A percentile compares a stretch with the other conserved stretches of the same genome.
These are phyloP conservation scores for Hafferia zeledoni DNA, from an alignment of 2,797 vertebrate species.

Conservation along the genomic window DNA sequence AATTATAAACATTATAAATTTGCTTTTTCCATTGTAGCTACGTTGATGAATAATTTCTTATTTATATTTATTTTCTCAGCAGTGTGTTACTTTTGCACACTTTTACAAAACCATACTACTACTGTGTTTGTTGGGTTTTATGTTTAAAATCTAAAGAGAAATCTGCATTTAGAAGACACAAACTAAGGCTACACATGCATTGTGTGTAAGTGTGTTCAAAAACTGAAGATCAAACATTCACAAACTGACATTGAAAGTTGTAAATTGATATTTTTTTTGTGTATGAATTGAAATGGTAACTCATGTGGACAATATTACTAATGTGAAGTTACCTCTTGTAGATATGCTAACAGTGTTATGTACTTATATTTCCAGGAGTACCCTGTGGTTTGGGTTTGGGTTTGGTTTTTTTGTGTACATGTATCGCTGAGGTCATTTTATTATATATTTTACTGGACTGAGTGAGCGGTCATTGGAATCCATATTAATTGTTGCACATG, in stretches of 20 bases:
- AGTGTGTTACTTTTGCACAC: constrained; percentile 76
- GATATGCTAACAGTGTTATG: constrained; percentile 82
- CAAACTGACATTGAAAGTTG: constrained; percentile 74
- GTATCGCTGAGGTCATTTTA: constrained; percentile 73
- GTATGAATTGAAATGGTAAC: constrained; percentile 73
- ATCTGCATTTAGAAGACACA: constrained; percentile 65
- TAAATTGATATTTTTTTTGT: constrained; percentile 64
- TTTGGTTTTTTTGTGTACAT: constrained; percentile 56
- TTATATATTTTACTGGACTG: constrained; percentile 82
- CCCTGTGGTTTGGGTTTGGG: constrained; percentile 67
- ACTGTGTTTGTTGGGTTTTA: constrained; percentile 73
- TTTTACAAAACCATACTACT: constrained; percentile 77
- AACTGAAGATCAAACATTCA: constrained; percentile 70
- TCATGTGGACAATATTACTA: constrained; percentile 75
- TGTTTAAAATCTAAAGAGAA: constrained; percentile 63
- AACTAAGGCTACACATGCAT: constrained; percentile 28
- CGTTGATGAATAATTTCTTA: constrained; percentile 25
- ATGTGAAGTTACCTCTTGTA: constrained; percentile 79
- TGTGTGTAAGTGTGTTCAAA: constrained; percentile 53
- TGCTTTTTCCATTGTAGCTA: constrained; percentile 39
- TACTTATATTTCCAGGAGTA: constrained; percentile 78
- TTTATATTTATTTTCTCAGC: constrained; percentile 74
- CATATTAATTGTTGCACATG: constrained; percentile 79
- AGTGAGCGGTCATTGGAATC: constrained; percentile 80
- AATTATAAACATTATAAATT: constrained; percentile 40